A percentile compares a stretch with the other conserved stretches of the same genome.
Evolutionary conservation across 2,113 vertebrate genomes (phyloP).

Genomic region (Aspiorhynchus laticeps): DNA sequence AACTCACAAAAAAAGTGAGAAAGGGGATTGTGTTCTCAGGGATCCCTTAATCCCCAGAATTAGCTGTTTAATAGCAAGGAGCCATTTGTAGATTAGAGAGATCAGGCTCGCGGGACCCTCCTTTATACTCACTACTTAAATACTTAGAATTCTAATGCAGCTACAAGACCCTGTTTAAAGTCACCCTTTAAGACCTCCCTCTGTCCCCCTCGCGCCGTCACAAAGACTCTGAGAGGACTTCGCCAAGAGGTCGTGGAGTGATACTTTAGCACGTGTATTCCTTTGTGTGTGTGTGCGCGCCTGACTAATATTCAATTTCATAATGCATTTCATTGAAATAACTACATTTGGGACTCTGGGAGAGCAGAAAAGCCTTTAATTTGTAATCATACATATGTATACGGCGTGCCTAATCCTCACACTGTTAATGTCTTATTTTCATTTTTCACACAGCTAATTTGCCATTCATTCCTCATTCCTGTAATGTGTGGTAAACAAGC

Average conservation of each 20-base stretch:
- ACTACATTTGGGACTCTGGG: constrained; percentile 48
- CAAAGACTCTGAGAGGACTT: constrained; percentile 49
- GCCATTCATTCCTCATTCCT: constrained; percentile 48
- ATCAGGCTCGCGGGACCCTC: constrained; percentile 64
- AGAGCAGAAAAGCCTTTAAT: constrained; percentile 48
- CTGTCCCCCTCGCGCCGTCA: constrained; percentile 24
- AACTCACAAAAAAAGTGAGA: constrained; percentile 62
- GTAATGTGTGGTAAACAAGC: constrained; percentile 55
- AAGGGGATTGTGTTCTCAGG: constrained; percentile 68
- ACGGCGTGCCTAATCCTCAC: constrained; percentile 40
- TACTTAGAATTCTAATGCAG: constrained; percentile 67
- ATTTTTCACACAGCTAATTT: constrained; percentile 53
- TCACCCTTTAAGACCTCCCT: constrained; percentile 51
- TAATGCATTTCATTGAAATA: constrained; percentile 55
- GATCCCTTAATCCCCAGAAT: constrained; percentile 69
- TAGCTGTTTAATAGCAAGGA: constrained; percentile 70
- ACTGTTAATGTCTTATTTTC: constrained; percentile 57
- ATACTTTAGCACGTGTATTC: constrained; percentile 28
- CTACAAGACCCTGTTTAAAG: constrained; percentile 58
- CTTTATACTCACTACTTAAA: constrained; percentile 68
- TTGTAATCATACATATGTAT: constrained; percentile 51
- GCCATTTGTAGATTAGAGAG: constrained; percentile 70
- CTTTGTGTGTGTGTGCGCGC: constrained; percentile 1
- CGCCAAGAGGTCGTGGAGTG: neutral
- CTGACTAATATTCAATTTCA: constrained; percentile 40